Evolutionary conservation across 2,113 vertebrate genomes (phyloP).

Genomic region (Sinocyclocheilus maitianheensis): DNA sequence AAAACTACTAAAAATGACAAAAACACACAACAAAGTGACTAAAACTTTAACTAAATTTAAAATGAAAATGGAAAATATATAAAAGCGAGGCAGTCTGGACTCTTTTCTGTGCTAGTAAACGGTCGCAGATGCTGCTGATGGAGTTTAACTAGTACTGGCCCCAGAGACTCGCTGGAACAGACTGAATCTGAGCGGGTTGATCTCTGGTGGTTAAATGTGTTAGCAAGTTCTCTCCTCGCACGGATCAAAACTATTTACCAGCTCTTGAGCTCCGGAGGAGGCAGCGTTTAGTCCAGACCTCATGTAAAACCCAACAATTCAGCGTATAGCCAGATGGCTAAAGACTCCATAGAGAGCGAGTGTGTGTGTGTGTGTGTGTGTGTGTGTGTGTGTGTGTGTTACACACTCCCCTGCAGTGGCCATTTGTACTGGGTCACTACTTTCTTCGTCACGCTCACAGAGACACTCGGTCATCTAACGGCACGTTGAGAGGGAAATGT

Average conservation of each 20-base stretch:
- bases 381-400: conserved; percentile 30
- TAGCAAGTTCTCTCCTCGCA: conserved; percentile 21
- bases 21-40: no score
- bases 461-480: conserved; percentile 65
- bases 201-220: background rate
- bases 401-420: conserved; percentile 63
- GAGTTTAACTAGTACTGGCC: background rate
- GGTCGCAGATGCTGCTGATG: background rate
- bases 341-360: conserved; percentile 49
- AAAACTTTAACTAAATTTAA: no score
- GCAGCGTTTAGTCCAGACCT: conserved; percentile 55
- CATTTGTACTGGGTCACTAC: conserved; percentile 73
- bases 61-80: no score
- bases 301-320: conserved; percentile 65
- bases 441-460: conserved; percentile 64
- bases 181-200: background rate
- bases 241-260: conserved; percentile 8
- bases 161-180: background rate
- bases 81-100: no score
- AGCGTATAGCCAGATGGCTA: conserved; percentile 73
- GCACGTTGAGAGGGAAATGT: conserved; percentile 64
- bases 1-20: no score
- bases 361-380: background rate
- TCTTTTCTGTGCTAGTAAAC: no score
- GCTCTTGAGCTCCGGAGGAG: conserved; percentile 37